Percentiles rank a stretch among this genome's conserved stretches.
Evolutionary conservation across 2,797 vertebrate genomes (phyloP).

Genomic region (Melanotaenia nigrans): DNA sequence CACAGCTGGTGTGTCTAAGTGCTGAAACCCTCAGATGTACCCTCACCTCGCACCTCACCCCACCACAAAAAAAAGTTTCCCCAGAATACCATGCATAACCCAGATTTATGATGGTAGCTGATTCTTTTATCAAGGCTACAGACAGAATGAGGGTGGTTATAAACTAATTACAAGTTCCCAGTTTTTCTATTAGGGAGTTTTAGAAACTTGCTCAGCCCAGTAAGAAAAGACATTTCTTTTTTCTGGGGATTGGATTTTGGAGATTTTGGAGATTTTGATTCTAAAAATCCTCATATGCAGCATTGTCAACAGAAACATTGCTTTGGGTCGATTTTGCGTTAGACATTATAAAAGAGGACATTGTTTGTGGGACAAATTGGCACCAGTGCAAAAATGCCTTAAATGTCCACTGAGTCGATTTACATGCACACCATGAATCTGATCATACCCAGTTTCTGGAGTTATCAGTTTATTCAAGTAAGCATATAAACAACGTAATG

Average conservation of each 20-base stretch:
- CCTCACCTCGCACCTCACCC: conserved; percentile 63
- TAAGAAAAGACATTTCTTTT: background rate
- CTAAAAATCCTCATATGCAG: background rate
- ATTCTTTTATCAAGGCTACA: conserved; percentile 41
- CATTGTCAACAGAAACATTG: background rate
- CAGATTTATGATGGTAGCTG: conserved; percentile 44
- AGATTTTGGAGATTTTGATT: background rate
- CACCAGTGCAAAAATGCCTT: background rate
- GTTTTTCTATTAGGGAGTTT: conserved; percentile 41
- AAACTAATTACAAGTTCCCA: conserved; percentile 53
- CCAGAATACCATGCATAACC: conserved; percentile 64
- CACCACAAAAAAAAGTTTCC: conserved; percentile 41
- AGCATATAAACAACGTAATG: too few species aligned
- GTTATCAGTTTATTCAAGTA: too few species aligned
- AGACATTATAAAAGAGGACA: background rate
- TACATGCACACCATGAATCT: too few species aligned
- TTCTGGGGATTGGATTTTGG: background rate
- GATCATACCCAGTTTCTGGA: too few species aligned
- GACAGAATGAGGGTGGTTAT: conserved; percentile 41
- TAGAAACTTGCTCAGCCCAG: background rate
- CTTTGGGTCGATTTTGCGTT: background rate
- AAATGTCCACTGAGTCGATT: background rate
- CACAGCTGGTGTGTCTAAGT: conserved; percentile 82
- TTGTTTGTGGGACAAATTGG: background rate
- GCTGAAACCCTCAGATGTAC: conserved; percentile 66